phyloP scores from a whole-genome alignment of 2,888 invertebrate genomes.

The Lasioglossum marginatum region DNA sequence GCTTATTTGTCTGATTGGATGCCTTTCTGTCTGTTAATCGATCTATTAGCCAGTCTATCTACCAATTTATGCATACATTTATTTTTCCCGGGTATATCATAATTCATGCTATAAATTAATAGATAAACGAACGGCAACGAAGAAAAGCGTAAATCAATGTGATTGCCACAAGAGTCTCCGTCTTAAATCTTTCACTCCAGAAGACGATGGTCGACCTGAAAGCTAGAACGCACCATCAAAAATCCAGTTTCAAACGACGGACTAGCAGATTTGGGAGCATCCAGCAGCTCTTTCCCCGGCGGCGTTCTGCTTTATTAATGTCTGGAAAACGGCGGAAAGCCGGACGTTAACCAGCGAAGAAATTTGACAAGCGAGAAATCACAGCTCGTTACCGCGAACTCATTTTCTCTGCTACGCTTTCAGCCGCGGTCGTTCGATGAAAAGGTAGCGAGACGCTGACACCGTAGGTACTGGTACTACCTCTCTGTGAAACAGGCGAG shows the following conservation, averaged over 20 bases:
- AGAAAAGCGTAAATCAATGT: background rate
- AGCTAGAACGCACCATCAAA: background rate
- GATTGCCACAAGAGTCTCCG: background rate
- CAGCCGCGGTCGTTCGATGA: background rate
- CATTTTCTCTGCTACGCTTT: background rate
- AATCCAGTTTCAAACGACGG: background rate
- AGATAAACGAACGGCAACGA: background rate
- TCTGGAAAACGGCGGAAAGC: background rate
- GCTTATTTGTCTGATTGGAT: too few species aligned
- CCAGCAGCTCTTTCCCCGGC: background rate
- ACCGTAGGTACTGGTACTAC: background rate
- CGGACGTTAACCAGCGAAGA: background rate
- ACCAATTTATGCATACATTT: too few species aligned
- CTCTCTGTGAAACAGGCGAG: background rate
- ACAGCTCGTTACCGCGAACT: background rate
- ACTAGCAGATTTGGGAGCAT: background rate
- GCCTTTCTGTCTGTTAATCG: too few species aligned
- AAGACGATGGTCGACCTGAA: background rate
- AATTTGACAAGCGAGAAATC: conserved; percentile 12
- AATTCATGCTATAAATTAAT: background rate
- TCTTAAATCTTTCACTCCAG: background rate
- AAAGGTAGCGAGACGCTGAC: conserved; percentile 2
- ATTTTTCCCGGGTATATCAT: too few species aligned
- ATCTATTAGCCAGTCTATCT: too few species aligned
- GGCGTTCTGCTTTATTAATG: background rate